Conservation (phyloP, 2,888 invertebrate genomes). For the Eurytoma californica region DNA sequence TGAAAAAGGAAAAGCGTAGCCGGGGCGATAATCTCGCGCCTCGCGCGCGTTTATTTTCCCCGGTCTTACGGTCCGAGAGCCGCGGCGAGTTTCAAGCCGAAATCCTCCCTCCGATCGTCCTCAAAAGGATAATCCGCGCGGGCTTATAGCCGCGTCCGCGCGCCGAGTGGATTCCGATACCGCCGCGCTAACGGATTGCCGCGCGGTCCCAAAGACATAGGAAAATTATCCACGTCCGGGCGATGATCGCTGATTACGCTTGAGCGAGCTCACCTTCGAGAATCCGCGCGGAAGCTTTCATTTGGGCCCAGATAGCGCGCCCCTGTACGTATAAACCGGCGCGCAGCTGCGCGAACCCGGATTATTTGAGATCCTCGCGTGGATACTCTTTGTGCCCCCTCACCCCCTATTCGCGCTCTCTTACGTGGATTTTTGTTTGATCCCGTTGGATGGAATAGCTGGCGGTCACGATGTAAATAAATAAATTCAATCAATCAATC, state of each 20-base stretch:
- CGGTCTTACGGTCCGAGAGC: conserved; percentile 1
- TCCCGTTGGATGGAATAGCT: too few relatives aligned
- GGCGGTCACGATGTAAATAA: too few relatives aligned
- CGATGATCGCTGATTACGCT: conserved; percentile 27
- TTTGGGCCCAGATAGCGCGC: not conserved
- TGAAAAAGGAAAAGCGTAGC: not conserved
- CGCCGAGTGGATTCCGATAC: not conserved
- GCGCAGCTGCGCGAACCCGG: not conserved
- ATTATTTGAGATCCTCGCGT: conserved; percentile 16
- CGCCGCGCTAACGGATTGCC: conserved; percentile 9
- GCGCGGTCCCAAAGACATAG: not conserved
- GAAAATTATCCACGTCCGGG: conserved; percentile 37
- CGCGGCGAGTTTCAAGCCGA: conserved; percentile 5
- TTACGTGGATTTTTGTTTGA: too few relatives aligned
- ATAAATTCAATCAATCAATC: too few relatives aligned
- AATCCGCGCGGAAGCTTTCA: not conserved
- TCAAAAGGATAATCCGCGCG: conserved; percentile 46
- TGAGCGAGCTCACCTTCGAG: not conserved
- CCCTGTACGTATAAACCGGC: not conserved
- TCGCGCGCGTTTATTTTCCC: conserved; percentile 27
- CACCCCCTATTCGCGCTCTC: not conserved
- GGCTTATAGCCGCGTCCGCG: conserved; percentile 26
- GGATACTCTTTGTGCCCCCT: not conserved
- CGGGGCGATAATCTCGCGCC: conserved; percentile 23
- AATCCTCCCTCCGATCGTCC: conserved; percentile 43